Conservation (phyloP, 2,888 invertebrate genomes). For the Drosophila stalkeri region DNA sequence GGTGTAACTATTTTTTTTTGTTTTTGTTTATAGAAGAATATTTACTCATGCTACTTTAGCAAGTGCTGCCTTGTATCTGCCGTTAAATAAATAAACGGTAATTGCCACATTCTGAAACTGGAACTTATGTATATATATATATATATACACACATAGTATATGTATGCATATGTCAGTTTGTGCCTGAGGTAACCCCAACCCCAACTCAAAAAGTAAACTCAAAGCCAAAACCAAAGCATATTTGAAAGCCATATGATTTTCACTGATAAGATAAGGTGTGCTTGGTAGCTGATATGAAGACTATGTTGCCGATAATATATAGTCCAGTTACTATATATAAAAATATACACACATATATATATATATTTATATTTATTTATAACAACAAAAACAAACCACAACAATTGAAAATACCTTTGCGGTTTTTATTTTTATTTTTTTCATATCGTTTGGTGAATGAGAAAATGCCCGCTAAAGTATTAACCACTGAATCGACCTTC, state of each 20-base stretch:
- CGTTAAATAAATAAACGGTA: slow-evolving; percentile 26
- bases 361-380: slow-evolving; percentile 3
- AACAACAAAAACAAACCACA: slow-evolving; percentile 22
- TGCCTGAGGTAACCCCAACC: slow-evolving; percentile 22
- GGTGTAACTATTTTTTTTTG: slow-evolving; percentile 23
- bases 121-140: neutral
- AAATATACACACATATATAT: slow-evolving; percentile 7
- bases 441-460: neutral
- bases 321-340: slow-evolving; percentile 15
- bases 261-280: slow-evolving; percentile 53
- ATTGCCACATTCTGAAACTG: slow-evolving; percentile 33
- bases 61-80: slow-evolving; percentile 32
- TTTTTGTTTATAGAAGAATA: slow-evolving; percentile 5
- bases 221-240: slow-evolving; percentile 50
- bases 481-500: slow-evolving; percentile 38
- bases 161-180: neutral
- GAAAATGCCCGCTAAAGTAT: slow-evolving; percentile 13
- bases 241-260: slow-evolving; percentile 51
- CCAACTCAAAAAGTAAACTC: slow-evolving; percentile 16
- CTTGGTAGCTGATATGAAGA: slow-evolving; percentile 34
- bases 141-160: too few species aligned
- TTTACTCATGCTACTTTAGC: slow-evolving; percentile 30
- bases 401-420: slow-evolving; percentile 50
- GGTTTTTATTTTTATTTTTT: slow-evolving; percentile 11
- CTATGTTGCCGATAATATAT: slow-evolving; percentile 44